Percentiles rank a stretch among this genome's conserved stretches.
phyloP scores from a whole-genome alignment of 2,888 invertebrate genomes.

The Amaurobius ferox region DNA sequence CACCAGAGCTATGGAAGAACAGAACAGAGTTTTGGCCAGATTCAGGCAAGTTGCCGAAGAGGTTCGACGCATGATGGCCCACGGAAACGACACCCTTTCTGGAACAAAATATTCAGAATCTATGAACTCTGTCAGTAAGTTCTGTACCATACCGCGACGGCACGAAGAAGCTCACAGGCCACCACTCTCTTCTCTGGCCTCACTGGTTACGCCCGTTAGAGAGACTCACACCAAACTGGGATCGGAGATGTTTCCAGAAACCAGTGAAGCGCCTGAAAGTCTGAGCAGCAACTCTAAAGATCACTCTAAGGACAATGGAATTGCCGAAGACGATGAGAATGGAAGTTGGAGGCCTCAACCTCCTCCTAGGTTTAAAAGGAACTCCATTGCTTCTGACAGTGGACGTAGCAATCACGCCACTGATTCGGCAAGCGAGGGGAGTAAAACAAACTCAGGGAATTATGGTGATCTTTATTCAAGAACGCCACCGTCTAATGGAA shows the following conservation, averaged over 20 bases:
- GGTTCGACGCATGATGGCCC: slow-evolving; percentile 73
- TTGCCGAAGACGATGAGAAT: slow-evolving; percentile 29
- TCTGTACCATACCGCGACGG: slow-evolving; percentile 65
- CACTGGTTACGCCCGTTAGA: slow-evolving; percentile 59
- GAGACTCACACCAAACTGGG: slow-evolving; percentile 20
- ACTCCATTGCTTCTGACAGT: slow-evolving; percentile 17
- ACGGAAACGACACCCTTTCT: slow-evolving; percentile 47
- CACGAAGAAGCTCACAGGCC: slow-evolving; percentile 55
- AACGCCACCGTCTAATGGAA: slow-evolving; percentile 1
- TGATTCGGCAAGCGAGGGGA: neutral
- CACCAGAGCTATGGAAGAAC: slow-evolving; percentile 66
- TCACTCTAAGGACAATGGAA: neutral
- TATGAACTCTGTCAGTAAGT: slow-evolving; percentile 67
- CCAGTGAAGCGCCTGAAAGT: neutral
- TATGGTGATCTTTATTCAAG: neutral
- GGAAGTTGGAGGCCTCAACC: slow-evolving; percentile 58
- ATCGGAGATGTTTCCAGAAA: neutral
- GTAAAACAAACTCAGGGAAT: slow-evolving; percentile 13
- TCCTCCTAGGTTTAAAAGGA: slow-evolving; percentile 55
- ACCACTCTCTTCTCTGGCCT: slow-evolving; percentile 44
- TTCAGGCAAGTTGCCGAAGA: slow-evolving; percentile 75
- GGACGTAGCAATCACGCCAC: neutral
- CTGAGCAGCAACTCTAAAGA: neutral
- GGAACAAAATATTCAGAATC: slow-evolving; percentile 50
- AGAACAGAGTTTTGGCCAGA: slow-evolving; percentile 74